These are phyloP conservation scores for Leptinotarsa rubiginosa DNA, from an alignment of 2,888 invertebrate species.

Conservation along the genomic window DNA sequence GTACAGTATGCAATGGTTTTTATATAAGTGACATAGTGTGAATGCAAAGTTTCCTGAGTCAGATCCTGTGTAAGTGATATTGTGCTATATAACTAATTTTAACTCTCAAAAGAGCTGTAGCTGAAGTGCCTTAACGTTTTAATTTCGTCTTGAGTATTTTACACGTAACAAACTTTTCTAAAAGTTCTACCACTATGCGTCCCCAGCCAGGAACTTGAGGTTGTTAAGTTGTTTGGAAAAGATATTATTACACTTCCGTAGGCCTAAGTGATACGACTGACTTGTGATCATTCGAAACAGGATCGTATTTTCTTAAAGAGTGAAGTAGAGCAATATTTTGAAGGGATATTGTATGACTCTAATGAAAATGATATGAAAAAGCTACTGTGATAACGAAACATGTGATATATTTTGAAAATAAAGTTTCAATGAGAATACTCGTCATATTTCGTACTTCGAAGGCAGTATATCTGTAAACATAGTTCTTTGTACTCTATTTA, in stretches of 20 bases:
- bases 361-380: too few relatives aligned
- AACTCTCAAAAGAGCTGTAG: conserved; percentile 22
- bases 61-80: neutral
- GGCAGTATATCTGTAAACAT: too few relatives aligned
- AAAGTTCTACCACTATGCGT: conserved; percentile 26
- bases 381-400: too few relatives aligned
- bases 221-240: conserved; percentile 50
- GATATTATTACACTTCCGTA: conserved; percentile 54
- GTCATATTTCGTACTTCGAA: too few relatives aligned
- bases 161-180: conserved; percentile 27
- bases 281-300: conserved; percentile 38
- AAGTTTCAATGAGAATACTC: too few relatives aligned
- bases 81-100: conserved; percentile 18
- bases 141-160: conserved; percentile 33
- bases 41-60: neutral
- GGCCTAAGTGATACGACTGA: conserved; percentile 48
- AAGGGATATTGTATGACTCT: too few relatives aligned
- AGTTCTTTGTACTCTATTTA: too few relatives aligned
- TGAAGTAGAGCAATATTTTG: too few relatives aligned
- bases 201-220: conserved; percentile 47
- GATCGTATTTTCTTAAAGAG: neutral
- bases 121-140: conserved; percentile 31
- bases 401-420: too few relatives aligned
- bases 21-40: too few relatives aligned
- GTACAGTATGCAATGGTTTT: too few relatives aligned